phyloP scores from a whole-genome alignment of 64 coral and sea anemone species.

The Acropora tenuis region DNA sequence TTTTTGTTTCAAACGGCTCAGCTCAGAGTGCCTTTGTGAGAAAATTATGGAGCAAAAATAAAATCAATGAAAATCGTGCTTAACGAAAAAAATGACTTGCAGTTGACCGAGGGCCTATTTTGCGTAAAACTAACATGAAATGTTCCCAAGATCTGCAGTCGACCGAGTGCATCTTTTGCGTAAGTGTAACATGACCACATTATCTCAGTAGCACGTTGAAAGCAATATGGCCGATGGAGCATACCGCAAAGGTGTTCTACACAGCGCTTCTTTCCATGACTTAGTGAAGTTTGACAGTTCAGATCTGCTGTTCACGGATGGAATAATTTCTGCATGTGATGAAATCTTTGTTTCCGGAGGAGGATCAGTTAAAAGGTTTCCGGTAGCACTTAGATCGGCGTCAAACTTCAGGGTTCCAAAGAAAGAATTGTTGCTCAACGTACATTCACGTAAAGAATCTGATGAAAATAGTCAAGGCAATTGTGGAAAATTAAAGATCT shows the following conservation, averaged over 20 bases:
- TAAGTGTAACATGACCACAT: background rate
- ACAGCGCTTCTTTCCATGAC: conserved; percentile 1
- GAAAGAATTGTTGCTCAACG: background rate
- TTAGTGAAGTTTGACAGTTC: background rate
- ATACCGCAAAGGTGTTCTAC: conserved; percentile 5
- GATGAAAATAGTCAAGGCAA: background rate
- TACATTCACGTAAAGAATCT: background rate
- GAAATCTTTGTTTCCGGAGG: background rate
- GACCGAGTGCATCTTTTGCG: background rate
- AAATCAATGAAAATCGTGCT: too few species aligned
- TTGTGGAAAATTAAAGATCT: conserved; percentile 2
- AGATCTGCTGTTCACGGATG: background rate
- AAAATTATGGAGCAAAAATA: too few species aligned
- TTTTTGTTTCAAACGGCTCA: too few species aligned
- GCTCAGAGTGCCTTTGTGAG: too few species aligned
- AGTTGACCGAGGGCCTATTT: too few species aligned
- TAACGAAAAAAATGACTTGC: too few species aligned
- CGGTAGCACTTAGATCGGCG: background rate
- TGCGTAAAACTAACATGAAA: too few species aligned
- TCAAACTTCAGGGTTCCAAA: background rate
- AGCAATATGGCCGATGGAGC: conserved; percentile 17
- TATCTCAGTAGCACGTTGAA: too few species aligned
- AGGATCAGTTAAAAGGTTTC: background rate
- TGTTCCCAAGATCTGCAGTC: too few species aligned
- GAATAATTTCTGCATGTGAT: conserved; percentile 1